Evolutionary conservation across 2,888 invertebrate genomes (phyloP), one percentile per base, ranked within the genome.

Genomic region (Cephus pygmeus): DNA sequence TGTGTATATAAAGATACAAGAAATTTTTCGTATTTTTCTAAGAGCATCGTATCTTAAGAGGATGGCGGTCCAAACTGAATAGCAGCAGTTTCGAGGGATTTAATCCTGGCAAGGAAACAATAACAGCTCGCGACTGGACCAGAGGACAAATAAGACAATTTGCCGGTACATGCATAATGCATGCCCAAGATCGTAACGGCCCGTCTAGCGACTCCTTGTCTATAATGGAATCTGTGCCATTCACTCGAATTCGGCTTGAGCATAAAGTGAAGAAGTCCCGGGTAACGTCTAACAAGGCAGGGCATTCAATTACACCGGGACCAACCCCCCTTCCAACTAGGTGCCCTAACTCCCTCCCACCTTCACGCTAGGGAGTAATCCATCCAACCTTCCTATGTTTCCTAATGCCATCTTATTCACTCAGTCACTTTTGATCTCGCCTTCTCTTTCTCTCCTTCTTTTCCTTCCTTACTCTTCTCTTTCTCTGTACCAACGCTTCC

Each of bases 151-250:
- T 87, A 87, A 88, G 85, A 86, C 89, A 89, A 90, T 90, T 90
- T 89, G 89, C 88, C 87, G 81, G 81, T 81, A 83, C 85, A 90
- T 90, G 87, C 89, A 90, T 89, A 88, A 90, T 89, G 88, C 88
- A 90, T 88, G 86, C 31, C 31, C 56, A 84, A 86, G 87, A 87
- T 85, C 83, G 84, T 87, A 86, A 85, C 83, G 87, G 83, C 85
- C 68, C 69, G n/a, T 71, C 77, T 69, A n/a, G 34, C 40, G 69
- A 69, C 82, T 87, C 85, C 89, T 89, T 89, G 89, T 90, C 90
- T 89, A 87, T 90, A 90, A 90, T 90, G 88, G 90, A 90, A 90
- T 90, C 90, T 90, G 84, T 83, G 85, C 87, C 86, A 85, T 87
- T 87, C 85, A 85, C 86, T 87, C 89, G 85, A 88, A 88, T 88